phyloP scores from a whole-genome alignment of 2,797 vertebrate genomes.

The Hydrocynus forskahlii region DNA sequence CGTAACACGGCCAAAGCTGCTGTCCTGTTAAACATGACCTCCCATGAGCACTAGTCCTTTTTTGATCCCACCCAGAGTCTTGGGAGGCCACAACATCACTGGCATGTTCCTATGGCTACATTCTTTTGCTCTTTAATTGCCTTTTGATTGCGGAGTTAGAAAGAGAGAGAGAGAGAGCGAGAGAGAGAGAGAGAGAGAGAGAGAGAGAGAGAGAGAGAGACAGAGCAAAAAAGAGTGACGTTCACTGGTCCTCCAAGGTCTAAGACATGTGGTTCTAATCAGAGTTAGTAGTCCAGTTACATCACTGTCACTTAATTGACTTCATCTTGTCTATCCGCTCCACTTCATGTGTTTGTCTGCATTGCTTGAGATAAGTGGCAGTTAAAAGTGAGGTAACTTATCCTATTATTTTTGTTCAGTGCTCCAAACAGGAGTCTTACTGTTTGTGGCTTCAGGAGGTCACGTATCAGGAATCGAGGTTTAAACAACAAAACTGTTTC shows the following conservation, averaged over 20 bases:
- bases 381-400: slow-evolving; percentile 57
- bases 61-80: slow-evolving; percentile 16
- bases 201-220: slow-evolving; percentile 40
- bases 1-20: background rate
- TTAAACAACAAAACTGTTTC: slow-evolving; percentile 31
- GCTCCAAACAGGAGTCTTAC: slow-evolving; percentile 29
- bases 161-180: slow-evolving; percentile 28
- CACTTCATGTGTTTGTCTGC: slow-evolving; percentile 43
- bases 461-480: slow-evolving; percentile 30
- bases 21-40: background rate
- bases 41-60: slow-evolving; percentile 23
- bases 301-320: slow-evolving; percentile 75
- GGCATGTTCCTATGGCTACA: background rate
- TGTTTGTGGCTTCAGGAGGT: slow-evolving; percentile 10
- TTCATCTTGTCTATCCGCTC: slow-evolving; percentile 58
- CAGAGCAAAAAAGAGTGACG: slow-evolving; percentile 40
- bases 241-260: slow-evolving; percentile 44
- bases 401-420: slow-evolving; percentile 32
- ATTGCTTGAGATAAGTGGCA: slow-evolving; percentile 56
- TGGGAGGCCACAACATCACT: slow-evolving; percentile 42
- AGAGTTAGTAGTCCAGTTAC: slow-evolving; percentile 70
- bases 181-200: slow-evolving; percentile 43
- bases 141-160: slow-evolving; percentile 40
- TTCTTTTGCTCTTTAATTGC: slow-evolving; percentile 16
- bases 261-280: slow-evolving; percentile 69